A percentile compares a stretch with the other conserved stretches of the same genome.
phyloP scores from a whole-genome alignment of 2,797 vertebrate genomes.

The Notamacropus eugenii region DNA sequence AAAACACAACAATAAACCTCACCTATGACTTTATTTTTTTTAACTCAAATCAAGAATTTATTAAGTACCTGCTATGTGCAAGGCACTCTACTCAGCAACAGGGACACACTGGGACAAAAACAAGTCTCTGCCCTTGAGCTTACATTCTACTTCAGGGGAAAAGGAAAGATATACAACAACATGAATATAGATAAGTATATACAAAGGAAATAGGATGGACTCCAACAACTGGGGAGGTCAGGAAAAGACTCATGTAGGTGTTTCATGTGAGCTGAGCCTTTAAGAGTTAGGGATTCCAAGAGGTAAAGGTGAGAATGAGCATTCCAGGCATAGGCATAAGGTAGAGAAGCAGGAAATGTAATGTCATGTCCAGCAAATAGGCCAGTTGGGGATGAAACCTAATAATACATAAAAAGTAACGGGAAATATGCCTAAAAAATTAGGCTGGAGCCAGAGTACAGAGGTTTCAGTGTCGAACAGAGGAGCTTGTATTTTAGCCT shows the following conservation, averaged over 20 bases:
- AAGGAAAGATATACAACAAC: neutral
- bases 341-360: neutral
- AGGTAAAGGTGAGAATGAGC: neutral
- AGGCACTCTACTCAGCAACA: neutral
- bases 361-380: neutral
- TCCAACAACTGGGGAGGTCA: neutral
- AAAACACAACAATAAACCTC: neutral
- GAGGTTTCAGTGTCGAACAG: neutral
- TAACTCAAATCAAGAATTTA: neutral
- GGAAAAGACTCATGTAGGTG: neutral
- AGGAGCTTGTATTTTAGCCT: neutral
- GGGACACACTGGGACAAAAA: neutral
- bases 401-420: neutral
- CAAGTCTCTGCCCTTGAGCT: neutral
- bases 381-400: neutral
- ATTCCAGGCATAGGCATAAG: neutral
- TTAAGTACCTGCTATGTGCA: neutral
- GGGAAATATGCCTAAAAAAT: neutral
- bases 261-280: neutral
- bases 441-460: neutral
- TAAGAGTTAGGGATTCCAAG: neutral
- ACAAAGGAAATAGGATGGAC: neutral
- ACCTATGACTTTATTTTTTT: neutral
- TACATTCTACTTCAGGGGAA: neutral
- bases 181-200: neutral